phyloP scores from a whole-genome alignment of 1,140 invertebrate genomes.

The Thrips palmi region DNA sequence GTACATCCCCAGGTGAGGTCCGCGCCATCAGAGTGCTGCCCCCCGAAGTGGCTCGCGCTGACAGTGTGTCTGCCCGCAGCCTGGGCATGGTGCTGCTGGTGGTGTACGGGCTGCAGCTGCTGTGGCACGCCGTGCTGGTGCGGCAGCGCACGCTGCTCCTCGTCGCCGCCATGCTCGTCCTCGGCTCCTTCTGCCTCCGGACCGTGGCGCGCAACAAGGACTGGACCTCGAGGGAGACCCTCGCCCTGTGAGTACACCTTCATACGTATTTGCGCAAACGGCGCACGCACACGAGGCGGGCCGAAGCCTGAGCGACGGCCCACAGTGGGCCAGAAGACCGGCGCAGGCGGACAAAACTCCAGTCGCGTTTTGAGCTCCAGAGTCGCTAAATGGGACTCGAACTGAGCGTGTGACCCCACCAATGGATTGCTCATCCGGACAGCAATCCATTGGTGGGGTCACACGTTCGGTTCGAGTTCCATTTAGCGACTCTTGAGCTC shows the following conservation, averaged over 20 bases:
- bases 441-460: no score
- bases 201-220: conserved; percentile 53
- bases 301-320: no score
- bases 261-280: conserved; percentile 10
- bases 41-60: neutral
- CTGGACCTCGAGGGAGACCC: conserved; percentile 57
- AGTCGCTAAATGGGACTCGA: no score
- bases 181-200: conserved; percentile 38
- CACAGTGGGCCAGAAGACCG: no score
- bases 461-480: no score
- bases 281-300: no score
- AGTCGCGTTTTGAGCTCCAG: no score
- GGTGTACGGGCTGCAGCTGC: conserved; percentile 38
- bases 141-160: conserved; percentile 26
- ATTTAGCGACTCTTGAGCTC: no score
- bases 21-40: neutral
- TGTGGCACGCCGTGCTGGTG: conserved; percentile 30
- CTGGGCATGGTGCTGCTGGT: conserved; percentile 44
- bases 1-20: conserved; percentile 66
- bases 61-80: conserved; percentile 27
- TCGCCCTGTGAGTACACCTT: conserved; percentile 37
- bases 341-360: no score
- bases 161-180: conserved; percentile 30
- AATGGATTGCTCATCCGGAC: no score
- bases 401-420: no score